phyloP scores from a whole-genome alignment of 1,140 invertebrate genomes.

The Ylistrum balloti region DNA sequence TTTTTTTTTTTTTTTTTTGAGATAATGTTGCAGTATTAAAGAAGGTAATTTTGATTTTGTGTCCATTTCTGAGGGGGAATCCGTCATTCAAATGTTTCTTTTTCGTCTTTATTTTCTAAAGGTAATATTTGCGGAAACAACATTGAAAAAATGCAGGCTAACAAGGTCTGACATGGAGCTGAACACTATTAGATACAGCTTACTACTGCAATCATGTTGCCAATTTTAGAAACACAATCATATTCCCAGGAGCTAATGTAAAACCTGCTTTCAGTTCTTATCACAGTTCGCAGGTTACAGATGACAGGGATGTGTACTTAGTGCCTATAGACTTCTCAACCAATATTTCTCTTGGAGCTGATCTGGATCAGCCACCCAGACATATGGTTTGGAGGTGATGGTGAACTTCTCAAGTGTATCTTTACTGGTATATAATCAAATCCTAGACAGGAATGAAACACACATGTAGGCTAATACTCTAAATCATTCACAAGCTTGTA shows the following conservation, averaged over 20 bases:
- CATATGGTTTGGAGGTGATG: not conserved
- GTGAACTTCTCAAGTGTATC: not conserved
- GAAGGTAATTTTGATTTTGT: too few relatives aligned
- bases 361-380: not conserved
- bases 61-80: too few relatives aligned
- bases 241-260: slow-evolving; percentile 20
- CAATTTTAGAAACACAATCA: slow-evolving; percentile 25
- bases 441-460: not conserved
- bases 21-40: too few relatives aligned
- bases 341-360: not conserved
- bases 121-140: too few relatives aligned
- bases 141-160: too few relatives aligned
- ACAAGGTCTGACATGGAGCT: not conserved
- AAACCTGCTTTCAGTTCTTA: slow-evolving; percentile 32
- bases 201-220: not conserved
- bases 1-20: too few relatives aligned
- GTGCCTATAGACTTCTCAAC: not conserved
- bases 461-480: not conserved
- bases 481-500: slow-evolving; percentile 5
- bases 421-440: not conserved
- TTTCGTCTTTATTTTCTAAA: too few relatives aligned
- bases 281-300: not conserved
- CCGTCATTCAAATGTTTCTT: too few relatives aligned
- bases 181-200: not conserved
- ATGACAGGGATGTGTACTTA: slow-evolving; percentile 33